A percentile compares a stretch with the other conserved stretches of the same genome.
Conservation (phyloP, 2,797 vertebrate species). For the Dendrocincla tyrannina region DNA sequence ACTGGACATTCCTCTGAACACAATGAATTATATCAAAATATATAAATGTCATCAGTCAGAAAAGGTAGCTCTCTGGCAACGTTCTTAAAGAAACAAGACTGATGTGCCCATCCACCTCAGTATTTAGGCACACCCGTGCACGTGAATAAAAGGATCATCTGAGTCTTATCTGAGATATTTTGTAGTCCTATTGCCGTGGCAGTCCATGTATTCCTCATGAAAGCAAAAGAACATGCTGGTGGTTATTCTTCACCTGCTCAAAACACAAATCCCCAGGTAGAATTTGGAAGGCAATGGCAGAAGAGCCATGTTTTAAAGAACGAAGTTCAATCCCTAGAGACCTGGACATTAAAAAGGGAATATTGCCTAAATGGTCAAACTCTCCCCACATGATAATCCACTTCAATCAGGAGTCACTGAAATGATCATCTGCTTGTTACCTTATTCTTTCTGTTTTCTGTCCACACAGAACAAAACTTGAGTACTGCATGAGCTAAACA, state of each 20-base stretch:
- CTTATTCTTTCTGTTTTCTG: neutral
- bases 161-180: neutral
- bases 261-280: neutral
- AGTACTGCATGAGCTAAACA: neutral
- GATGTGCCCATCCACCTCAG: neutral
- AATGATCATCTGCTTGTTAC: neutral
- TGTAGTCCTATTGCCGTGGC: neutral
- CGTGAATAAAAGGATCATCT: neutral
- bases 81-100: neutral
- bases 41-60: conserved; percentile 25
- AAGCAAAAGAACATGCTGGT: neutral
- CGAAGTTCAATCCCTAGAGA: neutral
- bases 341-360: neutral
- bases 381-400: neutral
- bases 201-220: neutral
- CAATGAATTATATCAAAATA: conserved; percentile 16
- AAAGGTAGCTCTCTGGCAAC: neutral
- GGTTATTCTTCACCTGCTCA: neutral
- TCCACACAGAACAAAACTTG: neutral
- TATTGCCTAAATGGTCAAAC: neutral
- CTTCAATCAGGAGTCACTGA: neutral
- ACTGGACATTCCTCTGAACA: conserved; percentile 20
- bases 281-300: neutral
- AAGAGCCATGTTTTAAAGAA: neutral
- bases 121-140: neutral